phyloP scores from a whole-genome alignment of 2,797 vertebrate species.

The Micropoecilia bifurca region DNA sequence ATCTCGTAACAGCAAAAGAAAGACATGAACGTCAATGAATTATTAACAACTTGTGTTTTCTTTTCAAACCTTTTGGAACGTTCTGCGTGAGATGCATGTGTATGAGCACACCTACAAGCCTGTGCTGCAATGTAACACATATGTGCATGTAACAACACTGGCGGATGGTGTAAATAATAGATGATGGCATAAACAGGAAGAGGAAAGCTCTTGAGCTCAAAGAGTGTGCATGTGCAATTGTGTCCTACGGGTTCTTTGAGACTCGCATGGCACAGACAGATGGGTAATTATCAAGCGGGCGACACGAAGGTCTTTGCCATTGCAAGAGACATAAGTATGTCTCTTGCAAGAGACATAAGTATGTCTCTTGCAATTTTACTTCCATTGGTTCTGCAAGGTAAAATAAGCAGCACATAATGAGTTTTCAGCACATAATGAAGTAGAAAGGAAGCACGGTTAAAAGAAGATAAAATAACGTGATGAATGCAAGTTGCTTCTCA shows the following conservation, averaged over 20 bases:
- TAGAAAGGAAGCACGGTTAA: background rate
- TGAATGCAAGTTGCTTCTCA: background rate
- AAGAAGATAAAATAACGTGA: background rate
- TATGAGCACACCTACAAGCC: conserved; percentile 15
- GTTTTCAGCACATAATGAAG: conserved; percentile 18
- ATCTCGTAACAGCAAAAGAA: conserved; percentile 35
- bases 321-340: conserved; percentile 55
- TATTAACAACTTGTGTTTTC: conserved; percentile 61
- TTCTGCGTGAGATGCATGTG: conserved; percentile 28
- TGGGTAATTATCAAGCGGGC: conserved; percentile 74
- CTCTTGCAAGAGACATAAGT: conserved; percentile 17
- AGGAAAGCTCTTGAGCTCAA: conserved; percentile 63
- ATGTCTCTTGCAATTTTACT: conserved; percentile 41
- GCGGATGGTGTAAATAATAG: conserved; percentile 77
- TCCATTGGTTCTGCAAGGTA: conserved; percentile 24
- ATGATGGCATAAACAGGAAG: conserved; percentile 80
- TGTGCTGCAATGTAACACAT: conserved; percentile 47
- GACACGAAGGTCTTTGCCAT: conserved; percentile 40
- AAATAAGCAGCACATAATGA: conserved; percentile 27
- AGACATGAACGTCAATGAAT: conserved; percentile 46
- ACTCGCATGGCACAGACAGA: conserved; percentile 64
- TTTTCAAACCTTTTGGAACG: conserved; percentile 44
- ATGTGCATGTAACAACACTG: conserved; percentile 61
- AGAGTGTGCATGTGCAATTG: conserved; percentile 25
- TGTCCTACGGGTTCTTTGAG: conserved; percentile 64